Conservation (phyloP, 2,113 vertebrate genomes). For the Python bivittatus region DNA sequence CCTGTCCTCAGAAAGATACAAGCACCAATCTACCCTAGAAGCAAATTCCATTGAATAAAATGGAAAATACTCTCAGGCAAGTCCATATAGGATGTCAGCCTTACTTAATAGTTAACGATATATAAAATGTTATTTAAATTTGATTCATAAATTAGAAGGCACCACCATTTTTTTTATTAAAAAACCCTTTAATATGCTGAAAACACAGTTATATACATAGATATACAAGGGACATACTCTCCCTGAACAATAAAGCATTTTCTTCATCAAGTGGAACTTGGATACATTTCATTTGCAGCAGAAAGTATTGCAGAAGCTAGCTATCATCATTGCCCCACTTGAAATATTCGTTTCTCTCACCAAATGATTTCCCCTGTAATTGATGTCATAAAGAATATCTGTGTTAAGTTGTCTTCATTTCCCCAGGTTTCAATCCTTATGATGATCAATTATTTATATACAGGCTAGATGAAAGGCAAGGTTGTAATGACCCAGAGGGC, state of each 20-base stretch:
- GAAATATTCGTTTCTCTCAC: constrained; percentile 78
- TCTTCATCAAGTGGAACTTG: constrained; percentile 61
- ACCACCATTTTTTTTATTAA: neutral
- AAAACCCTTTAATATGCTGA: neutral
- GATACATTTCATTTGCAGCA: constrained; percentile 73
- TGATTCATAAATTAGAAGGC: constrained; percentile 2
- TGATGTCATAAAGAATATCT: constrained; percentile 83
- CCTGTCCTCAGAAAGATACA: neutral
- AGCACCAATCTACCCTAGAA: neutral
- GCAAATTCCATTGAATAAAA: neutral
- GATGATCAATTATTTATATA: constrained; percentile 82
- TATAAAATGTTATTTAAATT: neutral
- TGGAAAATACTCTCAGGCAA: neutral
- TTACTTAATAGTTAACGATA: neutral
- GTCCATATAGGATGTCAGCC: neutral
- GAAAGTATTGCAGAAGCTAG: constrained; percentile 69
- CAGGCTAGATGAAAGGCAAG: constrained; percentile 72
- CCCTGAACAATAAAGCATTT: constrained; percentile 62
- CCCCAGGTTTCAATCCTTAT: constrained; percentile 73
- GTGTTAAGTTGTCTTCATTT: constrained; percentile 76
- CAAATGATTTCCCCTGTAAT: constrained; percentile 77
- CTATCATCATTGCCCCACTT: constrained; percentile 73
- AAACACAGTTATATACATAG: neutral
- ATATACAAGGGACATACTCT: constrained; percentile 49
- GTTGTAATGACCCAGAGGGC: constrained; percentile 71